phyloP scores from a whole-genome alignment of 2,113 vertebrate genomes.

The Vidua macroura region DNA sequence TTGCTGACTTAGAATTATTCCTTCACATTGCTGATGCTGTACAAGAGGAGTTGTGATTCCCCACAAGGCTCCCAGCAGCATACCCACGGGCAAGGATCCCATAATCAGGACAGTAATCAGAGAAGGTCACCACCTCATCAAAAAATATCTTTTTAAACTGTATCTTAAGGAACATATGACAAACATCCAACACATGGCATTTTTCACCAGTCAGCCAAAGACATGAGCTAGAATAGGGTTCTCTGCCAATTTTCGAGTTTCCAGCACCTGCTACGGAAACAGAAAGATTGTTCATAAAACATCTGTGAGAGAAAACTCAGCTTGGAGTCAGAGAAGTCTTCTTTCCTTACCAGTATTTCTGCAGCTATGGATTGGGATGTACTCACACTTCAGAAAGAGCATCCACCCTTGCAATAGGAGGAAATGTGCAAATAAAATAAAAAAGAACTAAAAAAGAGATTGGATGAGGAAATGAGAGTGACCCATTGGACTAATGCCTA shows the following conservation, averaged over 20 bases:
- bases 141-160: neutral
- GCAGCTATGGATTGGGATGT: neutral
- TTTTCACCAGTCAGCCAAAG: neutral
- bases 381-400: neutral
- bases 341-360: neutral
- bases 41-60: neutral
- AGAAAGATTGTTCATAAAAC: neutral
- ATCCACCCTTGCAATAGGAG: accelerated
- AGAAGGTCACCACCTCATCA: neutral
- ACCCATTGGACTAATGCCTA: neutral
- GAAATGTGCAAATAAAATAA: neutral
- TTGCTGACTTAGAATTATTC: neutral
- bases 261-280: neutral
- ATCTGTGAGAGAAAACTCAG: neutral
- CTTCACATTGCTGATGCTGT: neutral
- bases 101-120: neutral
- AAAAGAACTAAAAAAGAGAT: neutral
- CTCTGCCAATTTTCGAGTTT: neutral
- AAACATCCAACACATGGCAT: neutral
- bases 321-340: neutral
- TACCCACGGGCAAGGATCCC: neutral
- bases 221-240: neutral
- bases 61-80: neutral
- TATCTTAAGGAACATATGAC: neutral
- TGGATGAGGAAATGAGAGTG: neutral